A percentile compares a stretch with the other conserved stretches of the same genome.
These are phyloP conservation scores for Temnothorax rugatulus DNA, from an alignment of 2,888 invertebrate species.

Conservation along the genomic window DNA sequence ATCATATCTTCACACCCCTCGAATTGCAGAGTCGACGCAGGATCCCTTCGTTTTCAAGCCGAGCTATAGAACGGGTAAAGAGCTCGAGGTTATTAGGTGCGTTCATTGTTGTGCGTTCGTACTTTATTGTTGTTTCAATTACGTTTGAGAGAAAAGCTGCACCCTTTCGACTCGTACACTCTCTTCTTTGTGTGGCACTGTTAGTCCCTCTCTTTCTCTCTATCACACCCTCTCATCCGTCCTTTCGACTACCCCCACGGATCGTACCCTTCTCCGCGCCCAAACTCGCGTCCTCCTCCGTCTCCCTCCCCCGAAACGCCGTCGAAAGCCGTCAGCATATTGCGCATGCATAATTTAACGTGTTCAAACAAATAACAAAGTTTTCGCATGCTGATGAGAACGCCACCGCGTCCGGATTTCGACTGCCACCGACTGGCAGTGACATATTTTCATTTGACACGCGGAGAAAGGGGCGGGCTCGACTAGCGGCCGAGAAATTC, in stretches of 20 bases:
- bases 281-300: constrained; percentile 64
- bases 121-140: constrained; percentile 83
- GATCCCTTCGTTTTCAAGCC: constrained; percentile 30
- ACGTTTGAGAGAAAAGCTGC: constrained; percentile 70
- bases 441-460: constrained; percentile 84
- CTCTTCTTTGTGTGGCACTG: constrained; percentile 52
- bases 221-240: constrained; percentile 58
- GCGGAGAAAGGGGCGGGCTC: constrained; percentile 55
- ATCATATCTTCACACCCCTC: constrained; percentile 65
- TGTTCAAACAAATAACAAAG: constrained; percentile 85
- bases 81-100: constrained; percentile 74
- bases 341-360: constrained; percentile 86
- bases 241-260: constrained; percentile 53
- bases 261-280: constrained; percentile 65
- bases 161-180: constrained; percentile 66
- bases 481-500: constrained; percentile 54
- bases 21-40: constrained; percentile 48
- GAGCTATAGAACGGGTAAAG: constrained; percentile 61
- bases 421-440: constrained; percentile 80
- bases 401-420: constrained; percentile 79
- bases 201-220: constrained; percentile 7
- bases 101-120: constrained; percentile 78
- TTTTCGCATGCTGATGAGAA: constrained; percentile 84
- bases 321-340: constrained; percentile 81
- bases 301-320: constrained; percentile 34